Evolutionary conservation across 2,888 invertebrate species (phyloP), one percentile per base, ranked within the genome.

Genomic region (Athalia rosae): DNA sequence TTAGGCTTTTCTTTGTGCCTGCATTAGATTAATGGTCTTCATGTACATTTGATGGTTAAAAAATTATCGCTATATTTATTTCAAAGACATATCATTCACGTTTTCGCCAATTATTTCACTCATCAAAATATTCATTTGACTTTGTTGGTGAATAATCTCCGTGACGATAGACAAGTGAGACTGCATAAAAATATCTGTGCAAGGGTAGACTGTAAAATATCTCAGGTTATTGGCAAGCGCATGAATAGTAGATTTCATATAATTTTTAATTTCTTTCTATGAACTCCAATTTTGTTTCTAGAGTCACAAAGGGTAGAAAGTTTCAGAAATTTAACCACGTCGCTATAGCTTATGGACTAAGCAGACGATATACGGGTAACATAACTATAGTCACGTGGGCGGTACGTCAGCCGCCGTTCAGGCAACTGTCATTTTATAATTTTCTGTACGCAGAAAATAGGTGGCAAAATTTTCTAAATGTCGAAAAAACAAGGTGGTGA

Each of bases 351-450:
- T 9, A 11, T 41, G 58, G 13, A 15, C 74, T 61, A 13, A 7
- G 45, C 0, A 1, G 48, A 77, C 83, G 79, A 76, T n/a, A 28
- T 7, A 71, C 78, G 63, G 76, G 81, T 78, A 80, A 83, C 79
- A 78, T 43, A 76, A 28, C 84, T 84, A 80, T 66, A 81, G 76
- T 83, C 84, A 85, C 84, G 80, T 76, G 74, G 82, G 77, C 86
- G 87, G 80, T 80, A 79, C 58, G 41, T 7, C 77, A 87, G 86
- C 79, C 78, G 82, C 80, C 82, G 81, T 80, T 83, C 81, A 83
- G 84, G 83, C 85, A 87, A 87, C 87, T 87, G 87, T 87, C 87
- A 87, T 85, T 87, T 85, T 84, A 81, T 81, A 79, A 80, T 78
- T 81, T 85, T 62, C 62, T 13, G 13, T 28, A 15, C 47, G 41